Base-by-base conservation (phyloP, 2,888 invertebrate species). In the Watsonalla cultraria region DNA sequence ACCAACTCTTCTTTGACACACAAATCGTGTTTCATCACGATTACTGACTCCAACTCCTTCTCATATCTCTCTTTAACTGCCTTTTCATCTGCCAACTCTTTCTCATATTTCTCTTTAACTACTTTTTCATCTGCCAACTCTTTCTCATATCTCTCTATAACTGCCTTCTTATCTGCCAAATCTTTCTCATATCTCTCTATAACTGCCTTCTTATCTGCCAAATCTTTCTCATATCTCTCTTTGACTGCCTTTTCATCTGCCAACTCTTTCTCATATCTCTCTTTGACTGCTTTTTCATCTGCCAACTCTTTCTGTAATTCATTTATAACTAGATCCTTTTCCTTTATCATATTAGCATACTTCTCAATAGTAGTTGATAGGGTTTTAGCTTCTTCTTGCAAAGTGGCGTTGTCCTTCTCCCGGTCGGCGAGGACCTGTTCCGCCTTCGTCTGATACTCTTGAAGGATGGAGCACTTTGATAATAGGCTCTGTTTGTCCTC, bases 401-500 rank as follows among this genome's bases (percentile, higher is more conserved):
- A 11, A 9, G 9, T 51, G 35, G 34, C 15, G 7, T 46, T 49
- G 14, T 85, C 78, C 55, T 72, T 79, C 14, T 74, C 70, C 14
- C 74, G 65, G 13, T 72, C 74, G 51, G 78, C 73, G 5, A 86
- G 58, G 50, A 75, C 72, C 62, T 65, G 64, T 54, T 82, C 80
- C 0, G 81, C 79, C 62, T 79, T 83, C 5, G 56, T 62, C 24
- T 82, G 78, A 56, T 74, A 76, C 35, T 82, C 77, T 70, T 83
- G 71, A 39, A 86, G 61, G 13, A 78, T 60, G 11, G 70, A 62
- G 56, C 77, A 84, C 71, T 81, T 80, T 58, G 77, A 75, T 7
- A 61, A 51, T 2, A 80, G 54, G 15, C 64, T 69, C 5, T 74
- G 42, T 65, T 78, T 80, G 39, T 82, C 78, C n/a, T 64, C 63